Evolutionary conservation across 2,888 invertebrate genomes (phyloP), one percentile per base, ranked within the genome.

Genomic region (Pyrrhosoma nymphula): DNA sequence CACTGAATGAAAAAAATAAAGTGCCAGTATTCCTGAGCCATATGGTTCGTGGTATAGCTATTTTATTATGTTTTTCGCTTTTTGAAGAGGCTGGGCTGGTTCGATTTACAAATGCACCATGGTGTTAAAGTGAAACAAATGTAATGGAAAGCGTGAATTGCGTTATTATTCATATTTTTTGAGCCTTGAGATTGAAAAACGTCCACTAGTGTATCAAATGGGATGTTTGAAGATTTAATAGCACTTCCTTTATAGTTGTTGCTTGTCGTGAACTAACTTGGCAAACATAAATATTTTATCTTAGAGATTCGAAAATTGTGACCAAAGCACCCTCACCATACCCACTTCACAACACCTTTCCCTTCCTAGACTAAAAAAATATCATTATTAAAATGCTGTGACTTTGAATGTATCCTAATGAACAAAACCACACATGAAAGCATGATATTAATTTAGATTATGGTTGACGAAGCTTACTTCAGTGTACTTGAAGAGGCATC

Each of bases 211-310:
- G 93, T 93, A 69, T 93, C 93, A 63, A 93, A 93, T 69, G 93
- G 93, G 93, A 93, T 93, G 93, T 93, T 93, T 93, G 93, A 93
- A 93, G 63, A 93, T 93, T 93, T 93, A 39, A 93, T 93, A 93
- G 93, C 93, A 93, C 69, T 69, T 93, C 93, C 63, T 93, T 93
- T 93, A 69, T 93, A 93, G 93, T 69, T 93, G 93, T 93, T 93
- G 93, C 93, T 93, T 93, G 93, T 93, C 69, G 93, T 93, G 93
- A 93, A 93, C 63, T 93, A 69, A 93, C 60, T 69, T 93, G 93
- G 93, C 93, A 93, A 63, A 93, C 93, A 63, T 93, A 93, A 93
- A 93, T 93, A 93, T 93, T 93, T 93, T 93, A 93, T 93, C 93
- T 69, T 93, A 93, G 93, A 63, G 63, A 93, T 39, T 93, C 69